Conservation (phyloP, 2,113 vertebrate genomes). For the Mastomys coucha region DNA sequence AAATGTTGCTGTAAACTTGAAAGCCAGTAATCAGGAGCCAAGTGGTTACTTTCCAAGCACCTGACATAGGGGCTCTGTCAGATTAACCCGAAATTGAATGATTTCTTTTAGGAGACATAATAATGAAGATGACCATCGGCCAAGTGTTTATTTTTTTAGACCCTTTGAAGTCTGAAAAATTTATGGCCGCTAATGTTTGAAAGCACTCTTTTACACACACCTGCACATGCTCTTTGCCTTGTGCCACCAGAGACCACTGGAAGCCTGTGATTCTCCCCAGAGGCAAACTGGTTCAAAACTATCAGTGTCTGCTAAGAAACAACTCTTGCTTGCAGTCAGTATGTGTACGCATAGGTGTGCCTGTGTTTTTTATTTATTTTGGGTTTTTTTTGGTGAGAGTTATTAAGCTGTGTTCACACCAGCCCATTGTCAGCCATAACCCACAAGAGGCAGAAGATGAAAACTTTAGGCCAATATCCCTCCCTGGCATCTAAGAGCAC, state of each 20-base stretch:
- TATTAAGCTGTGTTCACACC: background rate
- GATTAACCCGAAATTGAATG: fast-evolving
- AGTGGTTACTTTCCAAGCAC: fast-evolving
- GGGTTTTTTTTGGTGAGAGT: background rate
- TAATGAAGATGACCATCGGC: background rate
- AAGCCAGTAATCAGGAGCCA: background rate
- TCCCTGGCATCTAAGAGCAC: too few relatives aligned
- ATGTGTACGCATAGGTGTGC: fast-evolving
- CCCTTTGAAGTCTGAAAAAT: conserved; percentile 32
- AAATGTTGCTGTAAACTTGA: background rate
- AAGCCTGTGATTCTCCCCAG: background rate
- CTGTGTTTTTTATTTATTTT: background rate
- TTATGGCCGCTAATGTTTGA: background rate
- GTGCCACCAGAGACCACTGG: conserved; percentile 4
- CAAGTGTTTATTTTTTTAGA: background rate
- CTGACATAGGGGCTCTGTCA: fast-evolving
- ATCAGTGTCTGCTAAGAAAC: background rate
- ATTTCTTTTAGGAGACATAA: background rate
- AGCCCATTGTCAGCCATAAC: background rate
- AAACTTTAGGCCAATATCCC: background rate
- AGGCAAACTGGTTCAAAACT: background rate
- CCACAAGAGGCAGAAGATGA: background rate
- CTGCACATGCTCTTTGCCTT: conserved; percentile 10
- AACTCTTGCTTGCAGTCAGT: too few relatives aligned
- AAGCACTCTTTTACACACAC: background rate